These are phyloP conservation scores for Orchestes rusci DNA, from an alignment of 2,888 invertebrate species.

Conservation along the genomic window DNA sequence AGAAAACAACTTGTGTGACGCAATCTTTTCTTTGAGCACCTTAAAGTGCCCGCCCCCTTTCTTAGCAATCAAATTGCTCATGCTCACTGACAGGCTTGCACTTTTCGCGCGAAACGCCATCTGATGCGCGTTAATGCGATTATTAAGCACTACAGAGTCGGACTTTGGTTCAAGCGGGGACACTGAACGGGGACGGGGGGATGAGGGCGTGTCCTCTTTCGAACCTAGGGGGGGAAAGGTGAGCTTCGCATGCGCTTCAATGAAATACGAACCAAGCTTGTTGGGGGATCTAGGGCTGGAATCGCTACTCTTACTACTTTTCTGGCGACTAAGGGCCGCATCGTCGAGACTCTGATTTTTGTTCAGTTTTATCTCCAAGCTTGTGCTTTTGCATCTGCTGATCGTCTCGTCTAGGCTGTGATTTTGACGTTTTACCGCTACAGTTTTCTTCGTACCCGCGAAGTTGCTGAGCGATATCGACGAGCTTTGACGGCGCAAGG, in stretches of 20 bases:
- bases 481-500: slow-evolving; percentile 76
- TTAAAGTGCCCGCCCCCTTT: slow-evolving; percentile 48
- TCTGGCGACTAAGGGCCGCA: slow-evolving; percentile 40
- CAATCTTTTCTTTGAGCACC: slow-evolving; percentile 51
- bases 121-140: slow-evolving; percentile 35
- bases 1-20: slow-evolving; percentile 48
- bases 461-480: slow-evolving; percentile 65
- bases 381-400: slow-evolving; percentile 43
- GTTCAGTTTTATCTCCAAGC: slow-evolving; percentile 50
- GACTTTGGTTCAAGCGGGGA: slow-evolving; percentile 43
- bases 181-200: slow-evolving; percentile 38
- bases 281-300: slow-evolving; percentile 27
- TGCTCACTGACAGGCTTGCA: slow-evolving; percentile 41
- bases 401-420: slow-evolving; percentile 70
- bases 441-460: slow-evolving; percentile 35
- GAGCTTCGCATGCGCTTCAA: no score
- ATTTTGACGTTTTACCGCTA: slow-evolving; percentile 55
- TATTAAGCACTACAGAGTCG: slow-evolving; percentile 39
- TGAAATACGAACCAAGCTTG: slow-evolving; percentile 17
- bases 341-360: slow-evolving; percentile 63
- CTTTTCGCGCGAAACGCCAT: slow-evolving; percentile 28
- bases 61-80: slow-evolving; percentile 41
- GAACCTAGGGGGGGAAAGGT: slow-evolving; percentile 9
- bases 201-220: slow-evolving; percentile 15
- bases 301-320: slow-evolving; percentile 26